A percentile compares a stretch with the other conserved stretches of the same genome.
phyloP scores from a whole-genome alignment of 1,140 invertebrate species.

The Drosophila teissieri region DNA sequence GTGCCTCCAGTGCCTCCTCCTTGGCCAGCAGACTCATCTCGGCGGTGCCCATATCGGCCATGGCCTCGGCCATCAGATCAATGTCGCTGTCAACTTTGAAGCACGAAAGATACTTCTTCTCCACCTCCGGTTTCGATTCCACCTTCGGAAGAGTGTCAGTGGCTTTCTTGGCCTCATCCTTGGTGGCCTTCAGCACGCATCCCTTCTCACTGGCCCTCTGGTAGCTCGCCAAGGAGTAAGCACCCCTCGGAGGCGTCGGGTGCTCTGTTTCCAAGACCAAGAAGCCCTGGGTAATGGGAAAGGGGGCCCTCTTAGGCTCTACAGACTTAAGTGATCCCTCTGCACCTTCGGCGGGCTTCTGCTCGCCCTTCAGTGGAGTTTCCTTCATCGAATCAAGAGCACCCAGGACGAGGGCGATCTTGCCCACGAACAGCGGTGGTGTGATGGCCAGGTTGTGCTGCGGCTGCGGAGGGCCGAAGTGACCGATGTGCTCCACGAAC shows the following conservation, averaged over 20 bases:
- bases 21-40: neutral
- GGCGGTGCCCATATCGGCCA: neutral
- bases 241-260: neutral
- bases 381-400: neutral
- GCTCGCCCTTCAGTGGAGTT: neutral
- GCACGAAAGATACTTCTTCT: neutral
- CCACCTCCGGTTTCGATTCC: too few relatives aligned
- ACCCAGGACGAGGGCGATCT: neutral
- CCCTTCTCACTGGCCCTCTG: too few relatives aligned
- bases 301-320: too few relatives aligned
- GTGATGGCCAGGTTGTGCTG: neutral
- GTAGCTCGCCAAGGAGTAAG: neutral
- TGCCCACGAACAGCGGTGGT: conserved; percentile 48
- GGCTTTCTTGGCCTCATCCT: too few relatives aligned
- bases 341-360: too few relatives aligned
- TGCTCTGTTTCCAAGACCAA: neutral
- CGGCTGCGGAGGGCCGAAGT: neutral
- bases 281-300: neutral
- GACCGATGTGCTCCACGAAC: neutral
- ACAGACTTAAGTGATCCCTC: too few relatives aligned
- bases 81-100: neutral
- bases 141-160: too few relatives aligned
- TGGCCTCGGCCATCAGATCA: neutral
- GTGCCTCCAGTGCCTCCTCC: neutral
- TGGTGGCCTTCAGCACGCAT: neutral